Evolutionary conservation across 2,888 invertebrate species (phyloP), one percentile per base, ranked within the genome.

Genomic region (Rhamnusium bicolor): DNA sequence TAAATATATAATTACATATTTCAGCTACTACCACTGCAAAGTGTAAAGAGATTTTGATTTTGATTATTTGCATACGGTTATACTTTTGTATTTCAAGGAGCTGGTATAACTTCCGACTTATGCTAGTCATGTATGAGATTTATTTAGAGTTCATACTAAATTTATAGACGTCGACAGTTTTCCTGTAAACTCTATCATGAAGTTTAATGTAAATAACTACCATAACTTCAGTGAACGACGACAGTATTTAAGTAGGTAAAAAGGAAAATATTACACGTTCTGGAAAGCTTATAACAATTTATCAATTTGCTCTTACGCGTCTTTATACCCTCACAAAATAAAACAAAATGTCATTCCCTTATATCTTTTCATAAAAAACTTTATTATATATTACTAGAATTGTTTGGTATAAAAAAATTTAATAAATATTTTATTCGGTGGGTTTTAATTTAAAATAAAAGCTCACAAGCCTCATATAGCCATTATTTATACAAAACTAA

Each of bases 211-310:
- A 77, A 79, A 79, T 77, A 79, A 77, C 77, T 70, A 68, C 75
- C 74, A 79, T 79, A 79, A 79, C 77, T 79, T 77, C 70, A 68
- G 29, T 63, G 71, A 69, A 73, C 75, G 75, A 69, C 73, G 79
- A 77, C 79, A 75, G 77, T 76, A 79, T 79, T n/a, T 79, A 79
- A 79, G 79, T 77, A 77, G 74, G 79, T 77, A 79, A 77, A 77
- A 77, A 74, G 75, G 77, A 79, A 79, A 79, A 79, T 79, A 79
- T 79, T 76, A 75, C 77, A 69, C 73, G 73, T 72, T 78, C 75
- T 76, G 74, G 73, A 76, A 70, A 79, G 76, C 75, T 77, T 74
- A 79, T 77, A 79, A 76, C 77, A 74, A 79, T 77, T 77, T 77
- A 79, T 77, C 79, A 79, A 77, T 77, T 77, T 79, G 71, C 73